Evolutionary conservation across 2,797 vertebrate species (phyloP).

Genomic region (Chiloscyllium punctatum): DNA sequence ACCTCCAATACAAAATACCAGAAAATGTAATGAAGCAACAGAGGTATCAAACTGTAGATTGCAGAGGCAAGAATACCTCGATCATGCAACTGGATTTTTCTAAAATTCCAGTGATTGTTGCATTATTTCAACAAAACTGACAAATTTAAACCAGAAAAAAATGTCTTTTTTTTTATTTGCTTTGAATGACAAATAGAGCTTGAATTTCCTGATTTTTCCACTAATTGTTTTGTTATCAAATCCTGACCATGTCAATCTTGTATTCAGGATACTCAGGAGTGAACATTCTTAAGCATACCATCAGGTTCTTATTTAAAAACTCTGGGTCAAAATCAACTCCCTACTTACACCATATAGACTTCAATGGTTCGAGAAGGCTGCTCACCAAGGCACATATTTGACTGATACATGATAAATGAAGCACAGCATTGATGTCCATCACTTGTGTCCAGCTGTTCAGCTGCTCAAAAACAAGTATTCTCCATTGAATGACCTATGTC

Average conservation of each 20-base stretch:
- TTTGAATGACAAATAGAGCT: not conserved
- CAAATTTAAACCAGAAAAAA: not conserved
- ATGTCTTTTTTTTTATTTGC: not conserved
- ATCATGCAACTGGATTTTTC: not conserved
- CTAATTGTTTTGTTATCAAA: not conserved
- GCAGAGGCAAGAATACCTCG: not conserved
- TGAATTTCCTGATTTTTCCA: not conserved
- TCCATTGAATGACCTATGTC: not conserved
- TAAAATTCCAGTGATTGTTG: not conserved
- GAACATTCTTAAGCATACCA: not conserved
- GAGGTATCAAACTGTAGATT: not conserved
- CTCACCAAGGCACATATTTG: not conserved
- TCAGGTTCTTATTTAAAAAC: not conserved
- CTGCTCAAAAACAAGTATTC: too few relatives aligned
- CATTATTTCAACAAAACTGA: not conserved
- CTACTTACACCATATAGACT: too few relatives aligned
- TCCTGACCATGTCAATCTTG: not conserved
- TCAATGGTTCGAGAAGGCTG: too few relatives aligned
- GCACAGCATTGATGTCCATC: not conserved
- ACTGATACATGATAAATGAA: not conserved
- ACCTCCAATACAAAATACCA: not conserved
- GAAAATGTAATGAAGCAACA: not conserved
- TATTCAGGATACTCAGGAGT: not conserved
- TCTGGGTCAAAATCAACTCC: too few relatives aligned
- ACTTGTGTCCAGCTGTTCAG: not conserved